A percentile compares a stretch with the other conserved stretches of the same genome.
phyloP scores from a whole-genome alignment of 2,797 vertebrate species.

The Gambusia yucatana region DNA sequence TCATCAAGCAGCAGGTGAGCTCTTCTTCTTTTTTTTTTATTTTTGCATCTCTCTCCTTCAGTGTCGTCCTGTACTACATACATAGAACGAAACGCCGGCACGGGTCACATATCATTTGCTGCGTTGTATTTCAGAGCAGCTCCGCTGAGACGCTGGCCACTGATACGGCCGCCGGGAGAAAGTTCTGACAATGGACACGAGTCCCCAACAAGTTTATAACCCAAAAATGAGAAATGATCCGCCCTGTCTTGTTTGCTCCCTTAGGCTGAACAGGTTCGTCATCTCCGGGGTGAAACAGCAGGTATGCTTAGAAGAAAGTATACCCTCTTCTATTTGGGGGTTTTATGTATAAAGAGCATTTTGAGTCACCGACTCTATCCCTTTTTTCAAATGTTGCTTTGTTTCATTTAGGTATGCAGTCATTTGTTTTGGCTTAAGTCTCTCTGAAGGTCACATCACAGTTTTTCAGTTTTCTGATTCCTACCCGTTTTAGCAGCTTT shows the following conservation, averaged over 20 bases:
- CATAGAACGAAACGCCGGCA: constrained; percentile 72
- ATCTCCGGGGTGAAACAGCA: not conserved
- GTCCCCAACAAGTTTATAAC: constrained; percentile 41
- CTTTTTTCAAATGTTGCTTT: not conserved
- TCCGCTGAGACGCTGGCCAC: constrained; percentile 59
- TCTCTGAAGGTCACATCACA: not conserved
- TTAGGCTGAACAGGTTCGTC: not conserved
- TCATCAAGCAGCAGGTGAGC: constrained; percentile 79
- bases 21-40: constrained; percentile 47
- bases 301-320: not conserved
- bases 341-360: not conserved
- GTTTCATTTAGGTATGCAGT: not conserved
- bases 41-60: constrained; percentile 66
- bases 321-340: not conserved
- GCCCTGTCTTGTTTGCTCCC: not conserved
- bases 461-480: not conserved
- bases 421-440: not conserved
- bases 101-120: constrained; percentile 78
- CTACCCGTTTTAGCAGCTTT: not conserved
- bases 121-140: constrained; percentile 71
- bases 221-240: constrained; percentile 17
- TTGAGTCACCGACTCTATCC: not conserved
- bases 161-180: constrained; percentile 41
- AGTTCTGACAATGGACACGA: constrained; percentile 60
- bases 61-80: constrained; percentile 66